These are phyloP conservation scores for Julus scanicus DNA, from an alignment of 2,888 invertebrate species.

Conservation along the genomic window DNA sequence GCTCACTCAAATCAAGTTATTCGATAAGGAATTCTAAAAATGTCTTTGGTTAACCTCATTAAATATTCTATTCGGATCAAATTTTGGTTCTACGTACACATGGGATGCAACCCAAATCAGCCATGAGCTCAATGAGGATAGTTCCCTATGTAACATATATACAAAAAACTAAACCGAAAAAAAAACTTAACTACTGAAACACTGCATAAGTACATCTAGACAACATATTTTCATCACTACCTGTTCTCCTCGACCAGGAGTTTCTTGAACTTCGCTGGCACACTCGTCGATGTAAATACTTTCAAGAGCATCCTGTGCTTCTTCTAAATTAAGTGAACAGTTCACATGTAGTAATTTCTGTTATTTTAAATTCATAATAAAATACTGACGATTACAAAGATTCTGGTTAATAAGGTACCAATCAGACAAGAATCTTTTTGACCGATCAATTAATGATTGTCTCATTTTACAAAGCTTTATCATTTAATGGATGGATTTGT, in stretches of 20 bases:
- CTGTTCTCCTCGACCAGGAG: conserved; percentile 70
- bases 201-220: not conserved
- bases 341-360: not conserved
- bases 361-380: not conserved
- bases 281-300: conserved; percentile 25
- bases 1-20: not conserved
- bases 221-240: not conserved
- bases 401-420: too few relatives aligned
- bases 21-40: not conserved
- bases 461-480: too few relatives aligned
- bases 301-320: conserved; percentile 62
- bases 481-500: too few relatives aligned
- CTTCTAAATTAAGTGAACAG: conserved; percentile 61
- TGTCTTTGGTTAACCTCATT: too few relatives aligned
- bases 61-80: too few relatives aligned
- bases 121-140: too few relatives aligned
- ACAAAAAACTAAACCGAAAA: not conserved
- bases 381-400: not conserved
- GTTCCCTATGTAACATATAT: too few relatives aligned
- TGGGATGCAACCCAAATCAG: too few relatives aligned
- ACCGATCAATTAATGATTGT: too few relatives aligned
- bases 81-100: too few relatives aligned
- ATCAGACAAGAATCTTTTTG: too few relatives aligned
- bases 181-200: too few relatives aligned
- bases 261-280: conserved; percentile 56